Conservation (phyloP, 1,140 invertebrate species). For the Macrobrachium rosenbergii region DNA sequence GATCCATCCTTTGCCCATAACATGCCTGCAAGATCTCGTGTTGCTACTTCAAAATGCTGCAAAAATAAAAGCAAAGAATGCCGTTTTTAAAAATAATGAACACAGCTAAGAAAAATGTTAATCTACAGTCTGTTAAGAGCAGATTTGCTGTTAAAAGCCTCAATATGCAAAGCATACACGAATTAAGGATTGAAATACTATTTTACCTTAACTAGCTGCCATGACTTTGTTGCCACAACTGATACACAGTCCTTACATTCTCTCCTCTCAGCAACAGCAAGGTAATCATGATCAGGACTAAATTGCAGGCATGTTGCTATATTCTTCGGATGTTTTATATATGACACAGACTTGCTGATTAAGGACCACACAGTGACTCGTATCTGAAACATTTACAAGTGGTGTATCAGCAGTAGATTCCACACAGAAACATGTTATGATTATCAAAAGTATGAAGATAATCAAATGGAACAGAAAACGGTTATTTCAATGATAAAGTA, state of each 20-base stretch:
- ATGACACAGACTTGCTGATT: constrained; percentile 71
- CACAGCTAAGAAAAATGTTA: no score
- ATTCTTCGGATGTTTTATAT: constrained; percentile 73
- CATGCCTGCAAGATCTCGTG: constrained; percentile 71
- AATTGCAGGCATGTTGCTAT: constrained; percentile 69
- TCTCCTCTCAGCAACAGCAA: constrained; percentile 72
- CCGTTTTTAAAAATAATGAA: neutral
- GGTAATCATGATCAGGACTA: constrained; percentile 70
- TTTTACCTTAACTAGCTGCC: constrained; percentile 71
- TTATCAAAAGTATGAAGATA: neutral
- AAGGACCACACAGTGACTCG: constrained; percentile 73
- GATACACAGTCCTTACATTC: constrained; percentile 73
- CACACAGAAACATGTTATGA: neutral
- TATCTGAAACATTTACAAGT: constrained; percentile 67
- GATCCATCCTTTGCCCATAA: constrained; percentile 71
- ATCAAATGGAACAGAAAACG: no score
- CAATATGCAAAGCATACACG: neutral
- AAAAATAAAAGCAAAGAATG: constrained; percentile 36
- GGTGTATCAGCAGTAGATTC: neutral
- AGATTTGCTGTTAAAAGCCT: neutral
- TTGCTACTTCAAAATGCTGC: constrained; percentile 71
- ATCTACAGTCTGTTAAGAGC: neutral
- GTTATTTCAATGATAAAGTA: no score
- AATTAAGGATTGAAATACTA: neutral
- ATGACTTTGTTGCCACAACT: constrained; percentile 71